Evolutionary conservation across 1,140 invertebrate genomes (phyloP), one percentile per base, ranked within the genome.

Genomic region (Listronotus bonariensis): DNA sequence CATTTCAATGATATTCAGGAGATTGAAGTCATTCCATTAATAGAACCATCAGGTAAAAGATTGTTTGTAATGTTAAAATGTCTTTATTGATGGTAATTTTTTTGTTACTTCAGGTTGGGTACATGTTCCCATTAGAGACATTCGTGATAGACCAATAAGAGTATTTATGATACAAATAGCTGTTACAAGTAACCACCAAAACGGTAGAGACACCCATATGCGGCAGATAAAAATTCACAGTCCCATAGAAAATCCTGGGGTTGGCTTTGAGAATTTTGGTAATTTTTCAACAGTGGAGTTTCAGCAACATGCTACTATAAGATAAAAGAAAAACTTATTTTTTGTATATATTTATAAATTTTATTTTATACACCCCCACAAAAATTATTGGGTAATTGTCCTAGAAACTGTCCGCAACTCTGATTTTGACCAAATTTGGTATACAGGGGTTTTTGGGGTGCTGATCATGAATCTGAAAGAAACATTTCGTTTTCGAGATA

Each of bases 1-100:
- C 92, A 97, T 80, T 97, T 98, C 72, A 98, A 98, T 81, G 97
- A 99, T 82, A 82, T 99, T n/a, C 92, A 96, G 80, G 96, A 98
- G 81, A 87, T 98, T 40, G 95, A 98, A 86, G 89, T 96, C 6
- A 88, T 97, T 69, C 95, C 98, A 76, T 79, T 99, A 14, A 89
- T 88, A 72, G 97, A 99, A 80, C 97, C 97, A 12, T 89, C 88
- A 76, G 86, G 84, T 85, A 78, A 74, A 12, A 63, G 17, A 9
- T 5, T 45, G 3, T 36, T 36, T 36, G 34, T 36, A 2, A 2
- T 36, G 34, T 1, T 4, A 36, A 36, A 36, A 36, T 1, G 34
- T 36, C 2, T 36, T 36, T 36, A 36, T 10, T 8, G 6, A 20
- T 7, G 9, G 10, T 26, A 41, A 6, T 26, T 14, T 11, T n/a